These are phyloP conservation scores for Aplidium turbinatum DNA, from an alignment of 23 tunicate species.

Conservation along the genomic window DNA sequence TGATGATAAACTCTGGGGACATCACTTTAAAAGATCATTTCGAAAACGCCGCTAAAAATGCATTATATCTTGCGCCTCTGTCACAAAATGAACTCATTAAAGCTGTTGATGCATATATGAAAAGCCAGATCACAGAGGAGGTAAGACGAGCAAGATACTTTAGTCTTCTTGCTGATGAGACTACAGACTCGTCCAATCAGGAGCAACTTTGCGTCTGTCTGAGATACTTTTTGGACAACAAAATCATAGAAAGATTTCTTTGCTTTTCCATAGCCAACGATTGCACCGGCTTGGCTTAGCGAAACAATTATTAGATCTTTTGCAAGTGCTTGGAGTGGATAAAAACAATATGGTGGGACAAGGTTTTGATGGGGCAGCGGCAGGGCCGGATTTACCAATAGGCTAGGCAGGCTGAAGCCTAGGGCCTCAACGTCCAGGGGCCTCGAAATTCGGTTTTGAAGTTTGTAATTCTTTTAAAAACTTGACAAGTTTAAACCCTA, in stretches of 20 bases:
- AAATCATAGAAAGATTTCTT: too few species aligned
- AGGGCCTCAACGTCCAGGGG: too few species aligned
- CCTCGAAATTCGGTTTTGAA: too few species aligned
- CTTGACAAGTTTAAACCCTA: too few species aligned
- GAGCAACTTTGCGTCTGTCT: conserved; percentile 6
- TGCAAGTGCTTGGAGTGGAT: not conserved
- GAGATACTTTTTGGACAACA: not conserved
- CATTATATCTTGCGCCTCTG: not conserved
- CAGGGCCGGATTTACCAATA: too few species aligned
- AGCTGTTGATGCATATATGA: not conserved
- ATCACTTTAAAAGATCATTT: too few species aligned
- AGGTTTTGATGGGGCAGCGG: conserved; percentile 24
- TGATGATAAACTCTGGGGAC: too few species aligned
- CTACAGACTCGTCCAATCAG: conserved; percentile 13
- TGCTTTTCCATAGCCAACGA: too few species aligned
- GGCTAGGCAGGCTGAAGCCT: too few species aligned
- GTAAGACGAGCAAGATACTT: not conserved
- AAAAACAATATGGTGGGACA: conserved; percentile 16
- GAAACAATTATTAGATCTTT: not conserved
- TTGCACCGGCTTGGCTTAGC: conserved; percentile 19
- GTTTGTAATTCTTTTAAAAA: too few species aligned
- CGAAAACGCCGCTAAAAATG: not conserved
- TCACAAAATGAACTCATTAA: conserved; percentile 1
- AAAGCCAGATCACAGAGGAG: not conserved
- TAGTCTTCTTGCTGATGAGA: conserved; percentile 5